Percentiles rank a stretch among this genome's conserved stretches.
These are phyloP conservation scores for Cryptocephalus primarius DNA, from an alignment of 2,888 invertebrate species.

Conservation along the genomic window DNA sequence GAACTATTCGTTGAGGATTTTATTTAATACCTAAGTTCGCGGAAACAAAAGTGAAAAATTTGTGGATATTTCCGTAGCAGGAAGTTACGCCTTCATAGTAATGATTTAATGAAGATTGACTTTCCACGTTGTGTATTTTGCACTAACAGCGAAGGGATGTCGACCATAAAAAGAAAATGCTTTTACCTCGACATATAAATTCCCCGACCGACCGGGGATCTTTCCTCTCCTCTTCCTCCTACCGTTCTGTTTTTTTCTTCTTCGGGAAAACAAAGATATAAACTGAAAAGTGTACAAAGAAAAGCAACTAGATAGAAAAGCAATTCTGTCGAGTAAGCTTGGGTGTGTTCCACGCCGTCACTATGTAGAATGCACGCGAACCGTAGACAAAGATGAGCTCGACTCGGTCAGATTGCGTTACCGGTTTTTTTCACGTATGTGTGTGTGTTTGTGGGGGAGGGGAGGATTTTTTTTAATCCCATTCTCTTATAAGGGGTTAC, in stretches of 20 bases:
- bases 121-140: constrained; percentile 1
- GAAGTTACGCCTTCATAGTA: constrained; percentile 1
- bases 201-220: constrained; percentile 4
- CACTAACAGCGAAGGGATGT: constrained; percentile 5
- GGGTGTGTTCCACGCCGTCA: constrained; percentile 23
- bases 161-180: constrained; percentile 10
- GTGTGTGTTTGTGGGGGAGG: too few species aligned
- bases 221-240: too few species aligned
- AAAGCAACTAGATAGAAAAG: constrained; percentile 22
- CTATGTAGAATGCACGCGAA: constrained; percentile 22
- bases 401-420: constrained; percentile 16
- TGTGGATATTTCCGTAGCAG: neutral
- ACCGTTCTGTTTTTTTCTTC: too few species aligned
- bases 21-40: too few species aligned
- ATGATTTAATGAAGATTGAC: constrained; percentile 6
- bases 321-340: constrained; percentile 30
- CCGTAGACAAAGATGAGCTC: constrained; percentile 20
- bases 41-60: too few species aligned
- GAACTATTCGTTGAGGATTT: too few species aligned
- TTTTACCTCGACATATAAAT: constrained; percentile 18
- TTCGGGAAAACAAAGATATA: constrained; percentile 20
- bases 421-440: constrained; percentile 12
- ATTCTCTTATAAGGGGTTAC: too few species aligned
- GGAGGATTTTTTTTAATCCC: too few species aligned
- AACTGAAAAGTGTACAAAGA: constrained; percentile 13